Conservation (phyloP, 2,113 vertebrate genomes). For the Varanus salvator region DNA sequence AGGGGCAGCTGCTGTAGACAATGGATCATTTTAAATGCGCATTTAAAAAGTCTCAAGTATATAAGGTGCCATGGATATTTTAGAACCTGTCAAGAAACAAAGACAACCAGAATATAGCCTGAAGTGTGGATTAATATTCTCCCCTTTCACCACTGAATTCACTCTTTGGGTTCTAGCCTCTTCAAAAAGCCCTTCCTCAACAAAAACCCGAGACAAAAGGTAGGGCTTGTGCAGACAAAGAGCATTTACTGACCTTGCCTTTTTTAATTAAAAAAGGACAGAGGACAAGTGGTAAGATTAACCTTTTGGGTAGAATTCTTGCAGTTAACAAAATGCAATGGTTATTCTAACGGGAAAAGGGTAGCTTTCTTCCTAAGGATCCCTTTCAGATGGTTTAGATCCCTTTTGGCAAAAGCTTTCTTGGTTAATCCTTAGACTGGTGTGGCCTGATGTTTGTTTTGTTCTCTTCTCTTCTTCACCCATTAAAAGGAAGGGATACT, state of each 20-base stretch:
- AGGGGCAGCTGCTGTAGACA: neutral
- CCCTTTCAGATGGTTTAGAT: neutral
- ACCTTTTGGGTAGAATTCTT: constrained; percentile 9
- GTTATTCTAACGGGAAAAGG: neutral
- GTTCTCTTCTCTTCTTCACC: neutral
- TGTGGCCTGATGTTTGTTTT: neutral
- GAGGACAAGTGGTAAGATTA: neutral
- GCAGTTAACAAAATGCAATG: neutral
- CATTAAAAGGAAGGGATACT: neutral
- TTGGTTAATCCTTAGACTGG: constrained; percentile 3
- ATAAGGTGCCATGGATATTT: neutral
- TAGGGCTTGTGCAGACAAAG: neutral
- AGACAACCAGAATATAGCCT: neutral
- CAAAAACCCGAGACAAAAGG: neutral
- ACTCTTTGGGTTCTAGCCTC: neutral
- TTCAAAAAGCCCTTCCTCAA: neutral
- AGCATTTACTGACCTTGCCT: neutral
- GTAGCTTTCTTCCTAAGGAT: neutral
- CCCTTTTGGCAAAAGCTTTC: neutral
- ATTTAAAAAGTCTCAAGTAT: neutral
- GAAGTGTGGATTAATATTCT: neutral
- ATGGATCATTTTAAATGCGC: neutral
- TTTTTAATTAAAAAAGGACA: constrained; percentile 13
- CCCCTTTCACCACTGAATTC: neutral
- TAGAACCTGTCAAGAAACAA: neutral